phyloP scores from a whole-genome alignment of 1,140 invertebrate species.

The Nasonia giraulti region DNA sequence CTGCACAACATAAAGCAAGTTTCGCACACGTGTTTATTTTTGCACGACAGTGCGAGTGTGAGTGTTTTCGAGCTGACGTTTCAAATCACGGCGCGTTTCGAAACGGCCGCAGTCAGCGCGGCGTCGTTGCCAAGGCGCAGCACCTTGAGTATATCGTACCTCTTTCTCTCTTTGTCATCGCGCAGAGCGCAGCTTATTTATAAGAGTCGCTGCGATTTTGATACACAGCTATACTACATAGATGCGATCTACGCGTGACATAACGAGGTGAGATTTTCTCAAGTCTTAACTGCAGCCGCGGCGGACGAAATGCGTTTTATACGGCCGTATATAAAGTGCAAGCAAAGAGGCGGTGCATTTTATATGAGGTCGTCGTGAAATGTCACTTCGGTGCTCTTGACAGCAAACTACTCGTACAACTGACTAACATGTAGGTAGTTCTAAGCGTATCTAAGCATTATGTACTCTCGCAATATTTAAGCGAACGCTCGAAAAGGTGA shows the following conservation, averaged over 20 bases:
- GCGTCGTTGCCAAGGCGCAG: neutral
- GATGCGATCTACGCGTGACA: neutral
- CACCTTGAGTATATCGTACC: neutral
- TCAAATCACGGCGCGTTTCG: neutral
- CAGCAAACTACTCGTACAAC: neutral
- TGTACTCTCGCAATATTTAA: neutral
- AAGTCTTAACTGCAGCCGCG: neutral
- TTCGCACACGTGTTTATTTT: constrained; percentile 32
- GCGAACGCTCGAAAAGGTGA: neutral
- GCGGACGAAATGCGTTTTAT: too few species aligned
- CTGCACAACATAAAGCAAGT: constrained; percentile 36
- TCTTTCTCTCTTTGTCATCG: neutral
- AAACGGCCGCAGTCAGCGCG: neutral
- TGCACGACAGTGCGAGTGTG: neutral
- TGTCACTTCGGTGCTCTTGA: neutral
- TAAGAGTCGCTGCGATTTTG: neutral
- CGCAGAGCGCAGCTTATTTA: neutral
- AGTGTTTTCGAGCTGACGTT: constrained; percentile 3
- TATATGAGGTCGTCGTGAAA: neutral
- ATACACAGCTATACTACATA: neutral
- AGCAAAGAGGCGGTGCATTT: neutral
- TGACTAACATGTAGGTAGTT: neutral
- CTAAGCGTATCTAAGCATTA: neutral
- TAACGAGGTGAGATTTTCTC: constrained; percentile 9
- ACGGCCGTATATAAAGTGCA: too few species aligned